These are phyloP conservation scores for Molothrus aeneus DNA, from an alignment of 2,797 vertebrate species.

Conservation along the genomic window DNA sequence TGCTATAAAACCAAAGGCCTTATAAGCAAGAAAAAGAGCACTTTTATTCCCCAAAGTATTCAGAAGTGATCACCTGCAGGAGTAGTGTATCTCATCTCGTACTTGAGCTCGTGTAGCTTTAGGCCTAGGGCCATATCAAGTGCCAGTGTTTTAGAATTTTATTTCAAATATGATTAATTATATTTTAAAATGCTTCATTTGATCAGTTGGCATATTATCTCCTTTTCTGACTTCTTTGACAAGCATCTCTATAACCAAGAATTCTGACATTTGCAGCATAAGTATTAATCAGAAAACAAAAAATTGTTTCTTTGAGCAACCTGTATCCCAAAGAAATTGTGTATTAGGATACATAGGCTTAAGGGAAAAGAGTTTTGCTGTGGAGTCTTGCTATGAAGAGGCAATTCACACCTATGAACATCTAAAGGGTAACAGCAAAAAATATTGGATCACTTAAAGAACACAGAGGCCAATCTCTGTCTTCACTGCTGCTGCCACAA, in stretches of 20 bases:
- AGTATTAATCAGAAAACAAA: background rate
- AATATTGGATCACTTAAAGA: background rate
- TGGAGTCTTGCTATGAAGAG: background rate
- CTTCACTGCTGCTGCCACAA: background rate
- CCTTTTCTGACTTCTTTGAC: background rate
- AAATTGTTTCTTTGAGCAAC: background rate
- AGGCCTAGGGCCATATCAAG: background rate
- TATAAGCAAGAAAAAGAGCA: background rate
- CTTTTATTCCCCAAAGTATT: background rate
- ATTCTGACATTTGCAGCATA: background rate
- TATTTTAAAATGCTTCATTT: background rate
- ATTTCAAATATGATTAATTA: background rate
- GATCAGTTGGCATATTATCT: background rate
- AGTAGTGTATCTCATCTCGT: background rate
- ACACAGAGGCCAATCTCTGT: background rate
- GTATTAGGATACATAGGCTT: background rate
- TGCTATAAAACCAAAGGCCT: background rate
- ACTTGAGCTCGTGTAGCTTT: accelerated
- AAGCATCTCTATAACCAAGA: background rate
- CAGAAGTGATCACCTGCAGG: background rate
- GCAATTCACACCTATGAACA: background rate
- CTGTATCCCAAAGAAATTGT: background rate
- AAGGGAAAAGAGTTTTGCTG: background rate
- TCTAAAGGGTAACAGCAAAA: background rate
- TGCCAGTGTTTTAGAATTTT: background rate